Evolutionary conservation across 2,113 vertebrate genomes (phyloP).

Genomic region (Chloropsis cyanopogon): DNA sequence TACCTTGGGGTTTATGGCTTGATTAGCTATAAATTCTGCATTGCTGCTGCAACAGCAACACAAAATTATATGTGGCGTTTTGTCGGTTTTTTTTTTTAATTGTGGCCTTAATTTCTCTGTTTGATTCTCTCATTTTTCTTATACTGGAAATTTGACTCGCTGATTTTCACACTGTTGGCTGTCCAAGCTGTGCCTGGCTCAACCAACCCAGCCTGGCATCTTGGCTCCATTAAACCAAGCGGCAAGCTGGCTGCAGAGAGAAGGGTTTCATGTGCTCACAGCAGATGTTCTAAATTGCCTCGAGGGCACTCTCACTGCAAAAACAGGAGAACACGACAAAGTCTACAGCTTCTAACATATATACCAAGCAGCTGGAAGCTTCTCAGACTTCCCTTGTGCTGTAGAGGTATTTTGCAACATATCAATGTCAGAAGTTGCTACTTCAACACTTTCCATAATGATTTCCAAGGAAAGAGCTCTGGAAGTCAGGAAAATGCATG

Average conservation of each 20-base stretch:
- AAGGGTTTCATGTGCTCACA: background rate
- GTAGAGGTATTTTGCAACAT: background rate
- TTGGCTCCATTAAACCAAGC: background rate
- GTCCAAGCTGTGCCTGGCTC: background rate
- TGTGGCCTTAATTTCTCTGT: background rate
- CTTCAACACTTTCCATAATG: background rate
- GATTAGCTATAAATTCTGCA: background rate
- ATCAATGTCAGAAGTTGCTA: background rate
- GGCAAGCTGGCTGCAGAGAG: background rate
- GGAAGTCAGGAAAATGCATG: background rate
- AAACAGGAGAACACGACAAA: background rate
- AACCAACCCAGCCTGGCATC: background rate
- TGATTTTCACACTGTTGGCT: background rate
- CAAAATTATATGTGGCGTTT: background rate
- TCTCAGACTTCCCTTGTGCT: background rate
- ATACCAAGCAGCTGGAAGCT: background rate
- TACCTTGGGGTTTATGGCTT: background rate
- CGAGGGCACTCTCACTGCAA: background rate
- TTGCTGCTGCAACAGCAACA: background rate
- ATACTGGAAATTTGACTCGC: fast-evolving
- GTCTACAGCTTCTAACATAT: background rate
- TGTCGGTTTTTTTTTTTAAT: background rate
- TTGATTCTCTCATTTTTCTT: background rate
- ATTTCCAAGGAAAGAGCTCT: background rate
- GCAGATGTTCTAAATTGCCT: background rate